Evolutionary conservation across 2,797 vertebrate genomes (phyloP), one percentile per base, ranked within the genome.

Genomic region (Euthynnus affinis): DNA sequence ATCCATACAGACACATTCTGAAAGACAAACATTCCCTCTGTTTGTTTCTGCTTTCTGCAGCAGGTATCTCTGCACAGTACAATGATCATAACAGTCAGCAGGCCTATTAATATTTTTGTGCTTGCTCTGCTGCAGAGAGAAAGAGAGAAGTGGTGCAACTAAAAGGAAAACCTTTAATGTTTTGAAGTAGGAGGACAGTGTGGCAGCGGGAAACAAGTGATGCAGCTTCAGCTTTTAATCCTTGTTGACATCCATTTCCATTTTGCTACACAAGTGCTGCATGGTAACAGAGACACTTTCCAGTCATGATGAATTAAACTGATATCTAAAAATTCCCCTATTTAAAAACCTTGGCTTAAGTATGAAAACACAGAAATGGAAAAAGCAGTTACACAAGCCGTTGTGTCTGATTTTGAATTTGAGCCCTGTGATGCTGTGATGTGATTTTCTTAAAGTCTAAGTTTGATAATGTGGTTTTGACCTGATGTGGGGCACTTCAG

Each of bases 161-260:
- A 40, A 85, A 74, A 78, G 64, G 80, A 60, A 86, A 85, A 82
- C 56, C 76, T 87, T 89, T 93, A 62, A 86, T 87, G 85, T 83
- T 82, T 58, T 56, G 15, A 85, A 79, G 74, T 61, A 44, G 46
- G 37, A 63, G 79, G 82, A 76, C 77, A 5, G 18, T 13, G 71
- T 73, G 20, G 69, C 53, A 70, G 81, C 78, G n/a, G 65, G 44
- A 52, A 55, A 70, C 57, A 80, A 80, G 72, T 60, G 82, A 68
- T 73, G 65, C 75, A 23, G 49, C 29, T 69, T 56, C 40, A 37
- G 18, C 64, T 75, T 70, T 23, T 74, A 78, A 65, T 49, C 71
- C 65, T 61, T 32, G 61, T 76, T 81, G 66, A 42, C 40, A 66
- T 67, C 22, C 49, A 59, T 75, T 81, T 81, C 56, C 32, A 42